These are phyloP conservation scores for Coendou prehensilis DNA, from an alignment of 2,797 vertebrate species.

Conservation along the genomic window DNA sequence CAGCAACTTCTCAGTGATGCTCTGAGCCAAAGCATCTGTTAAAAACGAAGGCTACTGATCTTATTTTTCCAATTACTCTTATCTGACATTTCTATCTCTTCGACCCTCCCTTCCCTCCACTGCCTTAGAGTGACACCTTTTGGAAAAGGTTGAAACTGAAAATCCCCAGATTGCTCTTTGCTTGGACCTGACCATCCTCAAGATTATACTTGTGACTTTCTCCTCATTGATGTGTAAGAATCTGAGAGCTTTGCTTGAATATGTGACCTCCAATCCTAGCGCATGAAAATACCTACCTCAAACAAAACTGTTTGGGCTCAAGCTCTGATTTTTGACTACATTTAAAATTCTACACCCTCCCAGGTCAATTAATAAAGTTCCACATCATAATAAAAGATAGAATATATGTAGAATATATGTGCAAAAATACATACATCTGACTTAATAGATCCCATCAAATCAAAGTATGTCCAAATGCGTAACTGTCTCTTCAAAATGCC, in stretches of 20 bases:
- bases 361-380: conserved; percentile 71
- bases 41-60: conserved; percentile 42
- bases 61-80: conserved; percentile 70
- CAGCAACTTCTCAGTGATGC: not conserved
- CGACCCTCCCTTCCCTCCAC: conserved; percentile 45
- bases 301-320: conserved; percentile 5
- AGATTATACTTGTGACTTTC: not conserved
- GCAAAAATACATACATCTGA: conserved; percentile 81
- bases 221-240: not conserved
- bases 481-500: conserved; percentile 84
- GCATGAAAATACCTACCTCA: conserved; percentile 18
- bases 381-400: conserved; percentile 68
- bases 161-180: not conserved
- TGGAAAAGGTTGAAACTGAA: conserved; percentile 80
- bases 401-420: conserved; percentile 76
- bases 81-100: conserved; percentile 58
- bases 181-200: not conserved
- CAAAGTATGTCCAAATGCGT: conserved; percentile 83
- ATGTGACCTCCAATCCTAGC: conserved; percentile 4
- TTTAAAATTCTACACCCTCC: not conserved
- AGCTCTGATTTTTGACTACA: conserved; percentile 26
- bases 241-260: not conserved
- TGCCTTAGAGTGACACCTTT: conserved; percentile 81
- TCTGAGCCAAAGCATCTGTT: not conserved
- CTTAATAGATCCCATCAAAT: conserved; percentile 81